Evolutionary conservation across 2,888 invertebrate genomes (phyloP).

Genomic region (Calephelis perditalis): DNA sequence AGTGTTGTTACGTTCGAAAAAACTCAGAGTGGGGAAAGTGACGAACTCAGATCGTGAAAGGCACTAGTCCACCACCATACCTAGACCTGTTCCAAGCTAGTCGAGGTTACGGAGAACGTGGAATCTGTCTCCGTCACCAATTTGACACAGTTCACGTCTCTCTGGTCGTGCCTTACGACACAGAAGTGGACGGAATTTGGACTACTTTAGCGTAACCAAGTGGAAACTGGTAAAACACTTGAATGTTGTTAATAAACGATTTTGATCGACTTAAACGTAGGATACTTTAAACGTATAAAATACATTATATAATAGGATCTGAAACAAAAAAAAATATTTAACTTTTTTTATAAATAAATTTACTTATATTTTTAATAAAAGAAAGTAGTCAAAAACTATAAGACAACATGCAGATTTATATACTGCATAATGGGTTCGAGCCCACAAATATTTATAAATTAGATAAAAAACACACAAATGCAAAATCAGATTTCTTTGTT

Average conservation of each 20-base stretch:
- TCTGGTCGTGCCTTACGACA: slow-evolving; percentile 54
- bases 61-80: slow-evolving; percentile 57
- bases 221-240: slow-evolving; percentile 3
- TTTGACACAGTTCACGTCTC: slow-evolving; percentile 15
- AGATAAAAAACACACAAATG: too few species aligned
- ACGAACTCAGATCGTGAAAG: slow-evolving; percentile 71
- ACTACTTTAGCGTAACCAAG: slow-evolving; percentile 61
- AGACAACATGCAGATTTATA: too few species aligned
- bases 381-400: too few species aligned
- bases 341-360: too few species aligned
- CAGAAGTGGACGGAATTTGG: slow-evolving; percentile 65
- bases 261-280: background rate
- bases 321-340: too few species aligned
- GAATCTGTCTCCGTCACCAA: slow-evolving; percentile 38
- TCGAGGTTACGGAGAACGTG: slow-evolving; percentile 5
- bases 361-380: too few species aligned
- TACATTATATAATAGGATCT: too few species aligned
- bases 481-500: too few species aligned
- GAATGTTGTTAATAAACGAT: slow-evolving; percentile 2
- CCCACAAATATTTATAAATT: too few species aligned
- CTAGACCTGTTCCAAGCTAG: slow-evolving; percentile 37
- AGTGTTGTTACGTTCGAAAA: slow-evolving; percentile 70
- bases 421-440: too few species aligned
- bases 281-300: too few species aligned
- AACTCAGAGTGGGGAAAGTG: slow-evolving; percentile 75